Percentiles rank a stretch among this genome's conserved stretches.
Conservation (phyloP, 2,797 vertebrate species). For the Meda fulgida region DNA sequence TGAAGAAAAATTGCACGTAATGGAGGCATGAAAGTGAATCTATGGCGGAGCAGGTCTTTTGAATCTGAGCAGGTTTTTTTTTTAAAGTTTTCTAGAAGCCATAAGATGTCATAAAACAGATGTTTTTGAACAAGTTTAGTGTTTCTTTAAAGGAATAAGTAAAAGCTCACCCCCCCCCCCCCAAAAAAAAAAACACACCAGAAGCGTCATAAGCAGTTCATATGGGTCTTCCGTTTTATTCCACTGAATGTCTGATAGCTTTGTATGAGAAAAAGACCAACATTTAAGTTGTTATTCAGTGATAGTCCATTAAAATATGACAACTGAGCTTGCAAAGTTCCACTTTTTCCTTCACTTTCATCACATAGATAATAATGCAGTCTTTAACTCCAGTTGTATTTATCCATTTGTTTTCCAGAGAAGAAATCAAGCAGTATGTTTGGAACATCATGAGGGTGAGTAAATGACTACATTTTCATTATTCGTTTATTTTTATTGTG, state of each 20-base stretch:
- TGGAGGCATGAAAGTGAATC: constrained; percentile 9
- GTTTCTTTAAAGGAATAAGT: background rate
- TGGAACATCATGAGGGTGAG: background rate
- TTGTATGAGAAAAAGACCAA: background rate
- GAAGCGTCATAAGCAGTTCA: background rate
- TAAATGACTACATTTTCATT: background rate
- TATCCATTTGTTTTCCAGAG: background rate
- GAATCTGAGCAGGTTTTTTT: background rate
- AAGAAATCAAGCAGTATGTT: background rate
- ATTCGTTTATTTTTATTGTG: background rate
- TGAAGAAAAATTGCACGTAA: background rate
- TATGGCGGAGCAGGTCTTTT: background rate
- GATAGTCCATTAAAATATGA: background rate
- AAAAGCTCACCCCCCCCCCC: background rate
- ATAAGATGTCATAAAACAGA: background rate
- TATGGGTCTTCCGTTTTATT: background rate
- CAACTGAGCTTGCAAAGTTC: background rate
- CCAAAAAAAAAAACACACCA: background rate
- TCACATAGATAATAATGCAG: background rate
- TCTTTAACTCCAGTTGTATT: background rate
- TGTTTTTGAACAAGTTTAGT: background rate
- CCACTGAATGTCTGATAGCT: background rate
- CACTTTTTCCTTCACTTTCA: background rate
- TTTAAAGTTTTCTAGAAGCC: background rate
- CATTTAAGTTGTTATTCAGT: background rate